Evolutionary conservation across 2,113 vertebrate species (phyloP).

Genomic region (Oryzias melastigma): DNA sequence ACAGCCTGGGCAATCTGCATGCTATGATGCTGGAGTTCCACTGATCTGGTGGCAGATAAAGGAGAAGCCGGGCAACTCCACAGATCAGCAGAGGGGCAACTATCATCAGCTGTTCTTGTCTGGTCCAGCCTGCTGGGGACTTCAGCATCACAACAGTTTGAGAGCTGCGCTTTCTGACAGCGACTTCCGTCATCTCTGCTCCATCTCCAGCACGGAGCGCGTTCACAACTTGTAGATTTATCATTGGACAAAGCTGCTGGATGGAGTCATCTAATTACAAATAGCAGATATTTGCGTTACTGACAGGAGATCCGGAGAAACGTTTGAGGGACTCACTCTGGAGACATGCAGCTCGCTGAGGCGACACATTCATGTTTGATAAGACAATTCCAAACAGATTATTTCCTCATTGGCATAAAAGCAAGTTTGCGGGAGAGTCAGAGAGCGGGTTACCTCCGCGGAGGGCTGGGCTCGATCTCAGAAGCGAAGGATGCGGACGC

Average conservation of each 20-base stretch:
- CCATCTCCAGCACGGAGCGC: not conserved
- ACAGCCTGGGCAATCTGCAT: conserved; percentile 55
- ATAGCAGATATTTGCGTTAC: conserved; percentile 12
- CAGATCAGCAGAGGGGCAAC: conserved; percentile 13
- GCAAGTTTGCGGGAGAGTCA: conserved; percentile 3
- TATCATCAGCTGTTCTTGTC: conserved; percentile 29
- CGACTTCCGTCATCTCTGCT: not conserved
- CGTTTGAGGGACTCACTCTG: conserved; percentile 8
- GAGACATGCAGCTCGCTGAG: conserved; percentile 3
- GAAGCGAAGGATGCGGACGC: conserved; percentile 40
- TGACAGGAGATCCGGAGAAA: conserved; percentile 5
- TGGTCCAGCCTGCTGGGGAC: conserved; percentile 13
- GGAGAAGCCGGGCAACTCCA: conserved; percentile 8
- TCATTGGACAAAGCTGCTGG: too few relatives aligned
- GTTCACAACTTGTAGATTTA: not conserved
- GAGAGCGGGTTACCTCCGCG: conserved; percentile 65
- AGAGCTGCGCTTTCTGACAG: not conserved
- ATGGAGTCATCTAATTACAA: too few relatives aligned
- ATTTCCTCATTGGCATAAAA: not conserved
- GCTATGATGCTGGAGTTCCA: conserved; percentile 48
- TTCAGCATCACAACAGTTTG: not conserved
- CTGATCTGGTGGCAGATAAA: conserved; percentile 24
- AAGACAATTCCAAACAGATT: too few relatives aligned
- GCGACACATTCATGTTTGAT: conserved; percentile 15
- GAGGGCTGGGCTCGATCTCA: conserved; percentile 49